Evolutionary conservation across 2,888 invertebrate genomes (phyloP).

Genomic region (Drosophila kanekoi): DNA sequence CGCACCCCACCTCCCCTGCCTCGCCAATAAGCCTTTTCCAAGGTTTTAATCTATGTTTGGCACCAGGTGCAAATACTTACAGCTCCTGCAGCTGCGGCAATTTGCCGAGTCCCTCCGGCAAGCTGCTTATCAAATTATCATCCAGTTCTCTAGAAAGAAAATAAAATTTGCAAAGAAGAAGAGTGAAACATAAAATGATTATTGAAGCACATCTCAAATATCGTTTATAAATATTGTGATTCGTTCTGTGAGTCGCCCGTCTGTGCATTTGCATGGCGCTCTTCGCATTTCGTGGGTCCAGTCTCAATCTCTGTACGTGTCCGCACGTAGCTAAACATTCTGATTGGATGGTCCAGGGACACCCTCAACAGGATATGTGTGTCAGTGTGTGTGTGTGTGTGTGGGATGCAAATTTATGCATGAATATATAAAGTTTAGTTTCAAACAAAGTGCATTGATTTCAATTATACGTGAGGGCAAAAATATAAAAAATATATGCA

Average conservation of each 20-base stretch:
- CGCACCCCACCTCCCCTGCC: not conserved
- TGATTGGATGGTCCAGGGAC: conserved; percentile 44
- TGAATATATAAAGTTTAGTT: conserved; percentile 55
- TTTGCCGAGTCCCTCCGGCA: conserved; percentile 91
- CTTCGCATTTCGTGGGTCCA: conserved; percentile 59
- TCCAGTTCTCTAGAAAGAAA: conserved; percentile 89
- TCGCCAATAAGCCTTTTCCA: not conserved
- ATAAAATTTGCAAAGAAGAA: conserved; percentile 5
- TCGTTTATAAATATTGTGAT: conserved; percentile 48
- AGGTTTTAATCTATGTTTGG: conserved; percentile 41
- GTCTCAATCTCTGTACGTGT: conserved; percentile 63
- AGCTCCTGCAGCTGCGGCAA: conserved; percentile 92
- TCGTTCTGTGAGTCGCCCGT: conserved; percentile 24
- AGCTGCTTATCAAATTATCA: conserved; percentile 90
- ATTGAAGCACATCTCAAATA: conserved; percentile 41
- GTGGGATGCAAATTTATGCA: conserved; percentile 67
- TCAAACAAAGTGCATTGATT: conserved; percentile 59
- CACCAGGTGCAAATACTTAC: conserved; percentile 88
- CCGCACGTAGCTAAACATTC: conserved; percentile 60
- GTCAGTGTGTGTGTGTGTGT: conserved; percentile 4
- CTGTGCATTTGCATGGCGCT: conserved; percentile 53
- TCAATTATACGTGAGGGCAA: conserved; percentile 58
- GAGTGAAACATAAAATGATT: conserved; percentile 29
- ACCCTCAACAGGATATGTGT: conserved; percentile 12
- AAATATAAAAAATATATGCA: not conserved